Percentiles rank a stretch among this genome's conserved stretches.
phyloP scores from a whole-genome alignment of 2,797 vertebrate genomes.

The Pseudochirops corinnae region DNA sequence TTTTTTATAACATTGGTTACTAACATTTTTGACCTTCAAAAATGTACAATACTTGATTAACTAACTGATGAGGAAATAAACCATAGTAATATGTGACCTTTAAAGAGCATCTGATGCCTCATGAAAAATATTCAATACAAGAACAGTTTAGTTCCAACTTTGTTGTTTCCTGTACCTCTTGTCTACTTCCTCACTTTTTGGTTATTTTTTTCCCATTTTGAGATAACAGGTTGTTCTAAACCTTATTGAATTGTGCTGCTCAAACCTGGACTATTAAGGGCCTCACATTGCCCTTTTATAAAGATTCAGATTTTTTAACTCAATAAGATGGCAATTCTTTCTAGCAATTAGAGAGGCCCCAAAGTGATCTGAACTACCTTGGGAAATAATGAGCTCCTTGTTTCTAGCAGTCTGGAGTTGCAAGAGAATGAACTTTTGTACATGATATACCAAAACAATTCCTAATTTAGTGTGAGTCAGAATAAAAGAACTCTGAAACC shows the following conservation, averaged over 20 bases:
- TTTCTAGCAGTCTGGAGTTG: neutral
- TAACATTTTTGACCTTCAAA: slow-evolving; percentile 55
- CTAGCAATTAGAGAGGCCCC: neutral
- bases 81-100: slow-evolving; percentile 73
- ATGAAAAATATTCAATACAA: neutral
- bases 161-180: neutral
- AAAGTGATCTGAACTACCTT: neutral
- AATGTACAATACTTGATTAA: slow-evolving; percentile 66
- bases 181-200: neutral
- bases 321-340: neutral
- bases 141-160: slow-evolving; percentile 1
- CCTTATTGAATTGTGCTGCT: neutral
- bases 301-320: neutral
- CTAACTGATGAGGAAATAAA: slow-evolving; percentile 74
- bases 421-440: neutral
- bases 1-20: slow-evolving; percentile 29
- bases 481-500: neutral
- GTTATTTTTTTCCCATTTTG: neutral
- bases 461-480: neutral
- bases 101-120: slow-evolving; percentile 72
- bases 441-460: neutral
- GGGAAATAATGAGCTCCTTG: neutral
- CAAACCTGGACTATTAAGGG: neutral
- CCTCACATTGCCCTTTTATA: neutral
- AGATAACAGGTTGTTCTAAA: neutral